Percentiles rank a stretch among this genome's conserved stretches.
These are phyloP conservation scores for Oscheius sp. DNA, from an alignment of 2,888 invertebrate genomes.

Conservation along the genomic window DNA sequence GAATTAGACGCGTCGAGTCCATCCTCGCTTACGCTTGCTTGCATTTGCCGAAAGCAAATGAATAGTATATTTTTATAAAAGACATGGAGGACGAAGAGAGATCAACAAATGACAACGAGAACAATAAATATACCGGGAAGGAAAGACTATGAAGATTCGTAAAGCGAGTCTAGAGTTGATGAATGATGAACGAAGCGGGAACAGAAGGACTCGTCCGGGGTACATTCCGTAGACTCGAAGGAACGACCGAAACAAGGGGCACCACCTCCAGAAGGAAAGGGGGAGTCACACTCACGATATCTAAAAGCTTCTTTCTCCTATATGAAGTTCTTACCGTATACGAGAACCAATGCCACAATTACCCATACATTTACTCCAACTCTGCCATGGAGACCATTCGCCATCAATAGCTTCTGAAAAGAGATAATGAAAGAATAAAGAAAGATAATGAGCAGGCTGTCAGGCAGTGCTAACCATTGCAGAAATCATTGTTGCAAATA, in stretches of 20 bases:
- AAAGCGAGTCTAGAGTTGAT: slow-evolving; percentile 12
- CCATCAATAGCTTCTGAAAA: slow-evolving; percentile 57
- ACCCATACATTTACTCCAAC: slow-evolving; percentile 62
- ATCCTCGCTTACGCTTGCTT: slow-evolving; percentile 9
- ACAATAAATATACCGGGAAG: slow-evolving; percentile 16
- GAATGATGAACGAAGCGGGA: slow-evolving; percentile 27
- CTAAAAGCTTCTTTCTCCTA: slow-evolving; percentile 46
- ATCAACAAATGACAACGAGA: slow-evolving; percentile 12
- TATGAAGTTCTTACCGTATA: slow-evolving; percentile 45
- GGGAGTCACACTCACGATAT: slow-evolving; percentile 51
- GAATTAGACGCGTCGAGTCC: slow-evolving; percentile 19
- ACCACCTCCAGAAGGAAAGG: slow-evolving; percentile 48
- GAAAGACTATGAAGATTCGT: neutral
- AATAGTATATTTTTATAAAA: slow-evolving; percentile 3
- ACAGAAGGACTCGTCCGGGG: slow-evolving; percentile 32
- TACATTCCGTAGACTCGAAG: slow-evolving; percentile 52
- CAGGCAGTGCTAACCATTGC: slow-evolving; percentile 23
- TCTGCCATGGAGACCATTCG: slow-evolving; percentile 64
- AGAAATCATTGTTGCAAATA: slow-evolving; percentile 47
- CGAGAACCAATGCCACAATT: slow-evolving; percentile 58
- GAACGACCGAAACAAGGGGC: slow-evolving; percentile 65
- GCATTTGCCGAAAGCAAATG: neutral
- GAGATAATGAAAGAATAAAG: neutral
- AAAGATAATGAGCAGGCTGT: too few species aligned
- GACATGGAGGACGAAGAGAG: slow-evolving; percentile 10